A percentile compares a stretch with the other conserved stretches of the same genome.
These are phyloP conservation scores for Mycetomoellerius zeteki DNA, from an alignment of 1,140 invertebrate genomes.

Conservation along the genomic window DNA sequence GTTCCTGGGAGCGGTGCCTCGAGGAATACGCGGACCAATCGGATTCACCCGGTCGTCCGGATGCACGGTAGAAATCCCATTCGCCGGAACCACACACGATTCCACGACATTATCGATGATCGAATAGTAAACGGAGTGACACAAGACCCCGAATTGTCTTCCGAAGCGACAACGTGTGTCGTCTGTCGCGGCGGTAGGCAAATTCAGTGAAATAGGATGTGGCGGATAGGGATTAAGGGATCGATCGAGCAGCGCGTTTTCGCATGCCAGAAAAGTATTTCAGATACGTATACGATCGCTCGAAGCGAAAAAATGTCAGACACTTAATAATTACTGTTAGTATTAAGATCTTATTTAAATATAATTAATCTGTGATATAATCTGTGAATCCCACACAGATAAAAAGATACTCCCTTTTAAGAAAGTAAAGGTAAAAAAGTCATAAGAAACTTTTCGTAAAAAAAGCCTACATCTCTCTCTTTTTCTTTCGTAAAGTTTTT, in stretches of 20 bases:
- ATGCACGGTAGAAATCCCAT: conserved; percentile 59
- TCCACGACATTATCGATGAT: conserved; percentile 65
- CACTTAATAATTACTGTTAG: conserved; percentile 1
- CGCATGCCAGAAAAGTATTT: conserved; percentile 22
- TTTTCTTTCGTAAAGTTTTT: background rate
- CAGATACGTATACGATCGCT: background rate
- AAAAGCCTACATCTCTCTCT: background rate
- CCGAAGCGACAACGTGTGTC: conserved; percentile 24
- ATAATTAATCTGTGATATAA: background rate
- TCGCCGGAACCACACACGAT: conserved; percentile 43
- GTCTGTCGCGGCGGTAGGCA: conserved; percentile 11
- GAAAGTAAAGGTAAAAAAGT: background rate
- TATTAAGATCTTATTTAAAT: background rate
- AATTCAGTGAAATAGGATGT: conserved; percentile 42
- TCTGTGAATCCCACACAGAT: background rate
- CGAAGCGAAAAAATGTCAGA: background rate
- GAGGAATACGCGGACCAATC: conserved; percentile 58
- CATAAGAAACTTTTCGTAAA: background rate
- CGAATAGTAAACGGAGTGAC: conserved; percentile 61
- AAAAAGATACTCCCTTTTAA: background rate
- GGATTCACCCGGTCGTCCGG: conserved; percentile 50
- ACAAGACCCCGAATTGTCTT: conserved; percentile 54
- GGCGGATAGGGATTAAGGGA: conserved; percentile 26
- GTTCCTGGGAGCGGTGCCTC: conserved; percentile 56
- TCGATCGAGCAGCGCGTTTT: conserved; percentile 13